A percentile compares a stretch with the other conserved stretches of the same genome.
Evolutionary conservation across 1,140 invertebrate species (phyloP).

Genomic region (Ceratina calcarata): DNA sequence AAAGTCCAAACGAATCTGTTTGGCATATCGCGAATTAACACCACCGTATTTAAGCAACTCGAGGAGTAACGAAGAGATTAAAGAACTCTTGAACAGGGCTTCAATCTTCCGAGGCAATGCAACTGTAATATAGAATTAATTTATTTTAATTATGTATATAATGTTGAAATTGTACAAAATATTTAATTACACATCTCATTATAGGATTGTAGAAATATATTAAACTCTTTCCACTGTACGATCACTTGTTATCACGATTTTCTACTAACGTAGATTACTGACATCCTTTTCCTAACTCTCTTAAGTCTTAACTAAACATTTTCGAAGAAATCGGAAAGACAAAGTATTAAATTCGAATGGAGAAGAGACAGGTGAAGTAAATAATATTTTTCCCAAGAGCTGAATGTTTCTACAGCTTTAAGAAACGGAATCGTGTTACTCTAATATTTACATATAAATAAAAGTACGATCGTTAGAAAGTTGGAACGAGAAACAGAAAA

Average conservation of each 20-base stretch:
- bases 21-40: conserved; percentile 97
- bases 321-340: not conserved
- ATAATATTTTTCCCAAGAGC: no score
- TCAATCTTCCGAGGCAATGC: conserved; percentile 82
- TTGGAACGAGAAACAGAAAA: not conserved
- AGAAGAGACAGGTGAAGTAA: no score
- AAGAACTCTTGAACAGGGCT: conserved; percentile 83
- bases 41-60: conserved; percentile 88
- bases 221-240: not conserved
- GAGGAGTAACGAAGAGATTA: conserved; percentile 80
- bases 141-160: conserved; percentile 27
- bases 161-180: conserved; percentile 6
- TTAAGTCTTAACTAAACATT: not conserved
- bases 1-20: conserved; percentile 88
- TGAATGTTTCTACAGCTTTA: not conserved
- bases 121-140: conserved; percentile 16
- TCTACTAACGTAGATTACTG: conserved; percentile 3
- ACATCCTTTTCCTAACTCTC: not conserved
- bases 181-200: conserved; percentile 15
- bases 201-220: conserved; percentile 27
- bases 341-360: not conserved
- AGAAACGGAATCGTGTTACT: not conserved
- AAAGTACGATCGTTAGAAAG: not conserved
- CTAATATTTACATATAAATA: not conserved
- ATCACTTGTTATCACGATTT: not conserved